phyloP scores from a whole-genome alignment of 2,888 invertebrate genomes.

The Parelbella ahira region DNA sequence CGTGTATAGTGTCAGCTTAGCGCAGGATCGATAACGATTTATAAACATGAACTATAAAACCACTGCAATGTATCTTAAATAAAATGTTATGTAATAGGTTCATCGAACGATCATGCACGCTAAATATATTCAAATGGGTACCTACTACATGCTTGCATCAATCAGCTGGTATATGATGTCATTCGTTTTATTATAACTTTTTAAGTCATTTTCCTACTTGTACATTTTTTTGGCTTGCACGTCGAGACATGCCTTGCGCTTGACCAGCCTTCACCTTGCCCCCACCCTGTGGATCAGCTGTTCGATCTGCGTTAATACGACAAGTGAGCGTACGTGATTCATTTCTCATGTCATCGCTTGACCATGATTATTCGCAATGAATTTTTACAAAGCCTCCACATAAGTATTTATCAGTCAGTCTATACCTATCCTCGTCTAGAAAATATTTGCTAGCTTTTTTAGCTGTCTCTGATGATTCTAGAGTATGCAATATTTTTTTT shows the following conservation, averaged over 20 bases:
- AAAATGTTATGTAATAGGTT: slow-evolving; percentile 23
- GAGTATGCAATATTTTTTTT: slow-evolving; percentile 34
- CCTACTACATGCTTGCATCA: slow-evolving; percentile 38
- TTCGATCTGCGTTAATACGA: slow-evolving; percentile 56
- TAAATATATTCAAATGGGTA: slow-evolving; percentile 27
- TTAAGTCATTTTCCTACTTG: slow-evolving; percentile 34
- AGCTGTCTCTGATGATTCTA: slow-evolving; percentile 39
- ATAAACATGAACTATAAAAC: slow-evolving; percentile 18
- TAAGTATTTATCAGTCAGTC: slow-evolving; percentile 53
- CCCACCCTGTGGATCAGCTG: slow-evolving; percentile 54
- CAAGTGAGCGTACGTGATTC: slow-evolving; percentile 60
- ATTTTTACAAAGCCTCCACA: slow-evolving; percentile 46
- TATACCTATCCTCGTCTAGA: slow-evolving; percentile 42
- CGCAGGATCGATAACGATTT: slow-evolving; percentile 8
- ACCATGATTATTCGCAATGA: slow-evolving; percentile 43
- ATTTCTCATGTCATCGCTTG: slow-evolving; percentile 64
- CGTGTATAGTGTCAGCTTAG: no score
- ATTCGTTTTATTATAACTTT: slow-evolving; percentile 42
- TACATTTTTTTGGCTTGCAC: slow-evolving; percentile 40
- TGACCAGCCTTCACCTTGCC: slow-evolving; percentile 53
- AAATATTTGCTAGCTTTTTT: slow-evolving; percentile 53
- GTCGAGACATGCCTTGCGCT: slow-evolving; percentile 49
- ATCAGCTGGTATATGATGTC: slow-evolving; percentile 53
- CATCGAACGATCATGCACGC: slow-evolving; percentile 25
- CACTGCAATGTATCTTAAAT: slow-evolving; percentile 7